A percentile compares a stretch with the other conserved stretches of the same genome.
Evolutionary conservation across 2,113 vertebrate genomes (phyloP).

Genomic region (Bos indicus): DNA sequence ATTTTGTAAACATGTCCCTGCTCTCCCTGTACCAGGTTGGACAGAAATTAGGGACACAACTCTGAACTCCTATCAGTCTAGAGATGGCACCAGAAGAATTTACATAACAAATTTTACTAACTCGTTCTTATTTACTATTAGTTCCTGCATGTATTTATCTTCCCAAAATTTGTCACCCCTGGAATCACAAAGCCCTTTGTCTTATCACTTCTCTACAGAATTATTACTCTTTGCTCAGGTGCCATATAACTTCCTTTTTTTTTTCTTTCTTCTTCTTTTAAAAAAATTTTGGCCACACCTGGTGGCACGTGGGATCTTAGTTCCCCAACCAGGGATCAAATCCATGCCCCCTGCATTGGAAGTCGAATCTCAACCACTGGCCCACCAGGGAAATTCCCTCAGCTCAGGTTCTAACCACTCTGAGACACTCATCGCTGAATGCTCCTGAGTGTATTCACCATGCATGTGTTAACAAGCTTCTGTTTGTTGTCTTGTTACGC

Average conservation of each 20-base stretch:
- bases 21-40: too few relatives aligned
- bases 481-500: background rate
- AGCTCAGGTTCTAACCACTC: background rate
- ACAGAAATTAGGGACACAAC: background rate
- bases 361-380: background rate
- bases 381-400: background rate
- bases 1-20: background rate
- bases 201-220: background rate
- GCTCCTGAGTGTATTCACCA: background rate
- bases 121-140: background rate
- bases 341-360: background rate
- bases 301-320: background rate
- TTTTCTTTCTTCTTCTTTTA: background rate
- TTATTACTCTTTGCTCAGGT: background rate
- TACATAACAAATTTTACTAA: background rate
- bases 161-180: background rate
- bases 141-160: background rate
- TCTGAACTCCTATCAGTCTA: background rate
- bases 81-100: background rate
- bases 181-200: background rate
- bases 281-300: background rate
- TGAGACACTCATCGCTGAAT: background rate
- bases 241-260: background rate
- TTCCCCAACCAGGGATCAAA: background rate
- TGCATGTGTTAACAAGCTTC: background rate